These are phyloP conservation scores for Yponomeuta malinellus DNA, from an alignment of 2,888 invertebrate genomes.

Conservation along the genomic window DNA sequence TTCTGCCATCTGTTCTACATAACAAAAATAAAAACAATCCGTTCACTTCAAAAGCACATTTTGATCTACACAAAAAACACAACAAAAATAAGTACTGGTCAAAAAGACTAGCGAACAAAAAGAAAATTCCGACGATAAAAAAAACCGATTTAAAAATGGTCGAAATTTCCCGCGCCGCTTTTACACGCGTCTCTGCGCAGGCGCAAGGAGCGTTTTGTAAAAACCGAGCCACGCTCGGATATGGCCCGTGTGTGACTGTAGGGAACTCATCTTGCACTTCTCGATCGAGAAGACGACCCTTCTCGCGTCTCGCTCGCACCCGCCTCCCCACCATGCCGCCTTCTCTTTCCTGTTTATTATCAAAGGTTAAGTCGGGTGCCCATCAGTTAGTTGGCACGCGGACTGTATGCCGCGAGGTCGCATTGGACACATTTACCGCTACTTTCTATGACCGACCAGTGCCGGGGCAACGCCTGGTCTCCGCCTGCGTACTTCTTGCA, in stretches of 20 bases:
- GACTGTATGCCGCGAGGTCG: constrained; percentile 65
- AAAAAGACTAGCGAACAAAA: constrained; percentile 1
- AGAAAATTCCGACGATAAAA: constrained; percentile 26
- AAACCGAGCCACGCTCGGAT: constrained; percentile 68
- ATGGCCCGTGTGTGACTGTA: constrained; percentile 73
- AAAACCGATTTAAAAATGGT: constrained; percentile 26
- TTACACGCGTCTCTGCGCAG: constrained; percentile 56
- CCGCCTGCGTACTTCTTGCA: not conserved
- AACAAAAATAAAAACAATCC: not conserved
- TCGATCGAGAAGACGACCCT: constrained; percentile 71
- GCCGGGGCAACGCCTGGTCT: not conserved
- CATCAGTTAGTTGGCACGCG: constrained; percentile 71
- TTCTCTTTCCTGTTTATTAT: constrained; percentile 66
- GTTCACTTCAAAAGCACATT: not conserved
- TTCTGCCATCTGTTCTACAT: constrained; percentile 10
- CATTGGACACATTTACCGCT: constrained; percentile 47
- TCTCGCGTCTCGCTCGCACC: constrained; percentile 45
- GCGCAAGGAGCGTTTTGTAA: constrained; percentile 63
- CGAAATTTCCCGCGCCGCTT: constrained; percentile 28
- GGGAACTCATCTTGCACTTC: constrained; percentile 69
- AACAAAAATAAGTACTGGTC: not conserved
- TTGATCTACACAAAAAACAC: constrained; percentile 24
- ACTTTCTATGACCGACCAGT: constrained; percentile 41
- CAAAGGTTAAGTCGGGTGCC: constrained; percentile 66
- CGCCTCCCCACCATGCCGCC: constrained; percentile 28